Evolutionary conservation across 1,140 invertebrate genomes (phyloP).

Genomic region (Mylabris phalerata): DNA sequence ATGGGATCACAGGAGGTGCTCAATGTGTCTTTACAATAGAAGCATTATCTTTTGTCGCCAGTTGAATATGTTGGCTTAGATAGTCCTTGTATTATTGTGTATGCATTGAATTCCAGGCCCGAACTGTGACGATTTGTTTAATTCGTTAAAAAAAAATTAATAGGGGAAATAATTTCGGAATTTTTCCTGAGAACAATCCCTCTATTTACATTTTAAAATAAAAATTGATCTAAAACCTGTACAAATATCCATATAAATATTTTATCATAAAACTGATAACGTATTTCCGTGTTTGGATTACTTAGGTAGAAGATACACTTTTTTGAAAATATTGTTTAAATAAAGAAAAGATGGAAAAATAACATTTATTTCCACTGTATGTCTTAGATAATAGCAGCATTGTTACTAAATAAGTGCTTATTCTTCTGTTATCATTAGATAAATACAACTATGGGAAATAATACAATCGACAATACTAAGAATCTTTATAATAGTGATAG

Average conservation of each 20-base stretch:
- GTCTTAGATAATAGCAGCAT: conserved; percentile 11
- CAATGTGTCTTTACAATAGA: conserved; percentile 41
- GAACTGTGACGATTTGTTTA: no score
- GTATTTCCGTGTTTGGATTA: conserved; percentile 9
- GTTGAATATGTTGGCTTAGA: conserved; percentile 42
- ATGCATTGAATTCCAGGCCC: conserved; percentile 13
- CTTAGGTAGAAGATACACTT: no score
- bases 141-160: no score
- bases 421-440: conserved; percentile 11
- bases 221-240: conserved; percentile 15
- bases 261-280: conserved; percentile 14
- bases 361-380: conserved; percentile 1
- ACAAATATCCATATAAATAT: conserved; percentile 11
- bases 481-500: no score
- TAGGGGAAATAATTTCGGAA: no score
- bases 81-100: conserved; percentile 33
- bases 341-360: no score
- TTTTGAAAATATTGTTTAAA: no score
- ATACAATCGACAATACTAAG: no score
- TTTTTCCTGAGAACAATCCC: no score
- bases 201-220: no score
- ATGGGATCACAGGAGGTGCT: conserved; percentile 42
- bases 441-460: neutral
- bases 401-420: conserved; percentile 11
- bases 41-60: conserved; percentile 45